These are phyloP conservation scores for Scaptomyza tumidula DNA, from an alignment of 2,888 invertebrate species.

Conservation along the genomic window DNA sequence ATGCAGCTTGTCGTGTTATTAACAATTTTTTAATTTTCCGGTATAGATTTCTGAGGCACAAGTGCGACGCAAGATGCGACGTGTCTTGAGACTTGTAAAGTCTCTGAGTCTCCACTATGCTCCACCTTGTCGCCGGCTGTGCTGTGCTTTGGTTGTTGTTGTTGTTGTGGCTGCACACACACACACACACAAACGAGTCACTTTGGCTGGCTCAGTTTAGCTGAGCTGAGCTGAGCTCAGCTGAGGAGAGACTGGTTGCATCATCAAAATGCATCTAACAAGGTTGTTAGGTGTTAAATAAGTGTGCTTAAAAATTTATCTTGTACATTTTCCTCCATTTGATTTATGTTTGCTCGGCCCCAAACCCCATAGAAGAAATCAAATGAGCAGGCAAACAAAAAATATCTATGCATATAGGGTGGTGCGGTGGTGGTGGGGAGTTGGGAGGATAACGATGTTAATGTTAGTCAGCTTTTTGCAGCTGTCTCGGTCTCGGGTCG, in stretches of 20 bases:
- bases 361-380: constrained; percentile 40
- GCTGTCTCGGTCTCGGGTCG: constrained; percentile 38
- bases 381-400: constrained; percentile 49
- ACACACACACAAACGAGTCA: background rate
- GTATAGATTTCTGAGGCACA: constrained; percentile 76
- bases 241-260: constrained; percentile 54
- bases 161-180: constrained; percentile 13
- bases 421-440: background rate
- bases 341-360: constrained; percentile 75
- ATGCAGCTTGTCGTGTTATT: constrained; percentile 76
- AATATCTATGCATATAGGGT: background rate
- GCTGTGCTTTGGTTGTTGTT: constrained; percentile 23
- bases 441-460: background rate
- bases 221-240: constrained; percentile 2
- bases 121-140: constrained; percentile 65
- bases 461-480: constrained; percentile 38
- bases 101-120: constrained; percentile 26
- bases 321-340: constrained; percentile 81
- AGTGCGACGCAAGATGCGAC: constrained; percentile 46
- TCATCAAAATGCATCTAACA: constrained; percentile 80
- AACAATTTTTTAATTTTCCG: constrained; percentile 80
- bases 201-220: constrained; percentile 3
- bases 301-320: constrained; percentile 82
- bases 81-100: constrained; percentile 26
- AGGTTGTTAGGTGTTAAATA: constrained; percentile 82